Evolutionary conservation across 2,113 vertebrate genomes (phyloP), one percentile per base, ranked within the genome.

Genomic region (Pholis gunnellus): DNA sequence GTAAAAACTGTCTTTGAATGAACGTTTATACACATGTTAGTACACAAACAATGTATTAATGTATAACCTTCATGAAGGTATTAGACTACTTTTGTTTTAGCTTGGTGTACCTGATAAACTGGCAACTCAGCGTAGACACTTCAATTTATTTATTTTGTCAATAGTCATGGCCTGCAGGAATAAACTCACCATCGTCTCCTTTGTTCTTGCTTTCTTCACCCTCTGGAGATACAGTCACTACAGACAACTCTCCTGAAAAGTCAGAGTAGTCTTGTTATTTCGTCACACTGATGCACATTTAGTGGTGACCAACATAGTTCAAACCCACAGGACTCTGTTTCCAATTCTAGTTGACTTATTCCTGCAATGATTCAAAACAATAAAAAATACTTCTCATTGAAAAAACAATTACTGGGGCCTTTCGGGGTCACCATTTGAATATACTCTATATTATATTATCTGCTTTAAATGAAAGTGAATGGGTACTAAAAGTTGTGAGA

Each of bases 171-270:
- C 9, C 27, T 59, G 38, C 44, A 38, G 48, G 11, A 44, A 68
- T 27, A 42, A 73, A 88, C 88, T 90, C 91, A 96, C 95, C 94
- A 72, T 84, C 54, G 1, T 75, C 63, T 44, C 29, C 42, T 84
- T 89, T 91, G 50, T 84, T 93, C 72, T 87, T 88, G 52, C 86
- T 89, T n/a, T 93, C 82, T 71, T 91, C 89, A 27, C 67, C 81
- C 40, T 87, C 86, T 63, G 94, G 87, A 74, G 93, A 93, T 34
- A 91, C 86, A 1, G 83, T 80, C 0, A 87, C 91, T 86, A 94
- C 94, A 72, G 86, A 92, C 82, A 95, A 71, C 69, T 95, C 93
- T 44, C 95, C 95, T 95, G 82, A 63, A 57, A 68, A 82, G 71
- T 10, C 10, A 75, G 15, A 44, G 48, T 0, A 42, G 20, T 31